A percentile compares a stretch with the other conserved stretches of the same genome.
These are phyloP conservation scores for Altica lythri DNA, from an alignment of 2,888 invertebrate species.

Conservation along the genomic window DNA sequence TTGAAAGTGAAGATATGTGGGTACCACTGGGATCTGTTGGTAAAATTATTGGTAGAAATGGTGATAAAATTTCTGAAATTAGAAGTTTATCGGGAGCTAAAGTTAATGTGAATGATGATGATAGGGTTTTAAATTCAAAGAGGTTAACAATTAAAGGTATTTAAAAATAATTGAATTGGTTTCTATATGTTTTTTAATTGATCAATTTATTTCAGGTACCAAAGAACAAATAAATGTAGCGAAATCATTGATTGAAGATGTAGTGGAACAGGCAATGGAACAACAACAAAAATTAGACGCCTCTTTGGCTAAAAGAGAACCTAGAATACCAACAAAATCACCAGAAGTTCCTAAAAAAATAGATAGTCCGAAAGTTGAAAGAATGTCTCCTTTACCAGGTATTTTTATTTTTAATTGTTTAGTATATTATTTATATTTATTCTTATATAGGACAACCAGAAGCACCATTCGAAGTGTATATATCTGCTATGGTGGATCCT, in stretches of 20 bases:
- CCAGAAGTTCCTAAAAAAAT: constrained; percentile 37
- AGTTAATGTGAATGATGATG: constrained; percentile 61
- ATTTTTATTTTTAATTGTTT: constrained; percentile 2
- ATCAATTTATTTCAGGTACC: constrained; percentile 63
- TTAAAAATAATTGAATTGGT: background rate
- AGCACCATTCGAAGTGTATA: constrained; percentile 79
- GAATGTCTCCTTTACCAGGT: constrained; percentile 50
- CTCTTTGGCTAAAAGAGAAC: constrained; percentile 60
- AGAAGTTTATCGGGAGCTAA: constrained; percentile 74
- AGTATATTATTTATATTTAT: background rate
- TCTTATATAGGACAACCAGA: constrained; percentile 54
- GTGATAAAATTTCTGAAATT: constrained; percentile 73
- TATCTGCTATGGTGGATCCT: constrained; percentile 83
- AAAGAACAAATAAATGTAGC: constrained; percentile 76
- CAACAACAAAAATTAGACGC: constrained; percentile 55
- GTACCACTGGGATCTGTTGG: constrained; percentile 72
- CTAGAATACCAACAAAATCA: constrained; percentile 54
- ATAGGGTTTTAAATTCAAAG: constrained; percentile 39
- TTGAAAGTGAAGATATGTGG: constrained; percentile 68
- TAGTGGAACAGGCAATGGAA: constrained; percentile 64
- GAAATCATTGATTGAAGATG: constrained; percentile 71
- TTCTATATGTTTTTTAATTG: background rate
- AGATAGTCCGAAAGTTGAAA: constrained; percentile 49
- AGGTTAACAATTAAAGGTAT: constrained; percentile 52
- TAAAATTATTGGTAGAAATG: constrained; percentile 76